Base-by-base conservation (phyloP, 2,113 vertebrate species). In the Dunckerocampus dactyliophorus region DNA sequence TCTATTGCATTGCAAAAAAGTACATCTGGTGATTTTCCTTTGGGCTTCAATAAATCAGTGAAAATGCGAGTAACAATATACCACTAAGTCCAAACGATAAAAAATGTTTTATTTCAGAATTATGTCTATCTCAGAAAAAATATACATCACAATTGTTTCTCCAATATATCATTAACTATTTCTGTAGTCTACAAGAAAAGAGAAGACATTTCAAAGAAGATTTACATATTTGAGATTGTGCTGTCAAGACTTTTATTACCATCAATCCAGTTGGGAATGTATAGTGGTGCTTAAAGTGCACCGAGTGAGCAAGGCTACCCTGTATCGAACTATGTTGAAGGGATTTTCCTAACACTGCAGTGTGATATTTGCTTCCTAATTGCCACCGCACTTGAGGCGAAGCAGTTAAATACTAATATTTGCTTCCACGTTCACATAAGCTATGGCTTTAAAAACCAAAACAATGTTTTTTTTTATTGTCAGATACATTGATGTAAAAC, bases 191-290 rank as follows among this genome's bases (percentile, higher is more conserved):
- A 51, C 12, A 24, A 34, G 11, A 62, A 46, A 53, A 28, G n/a
- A 49, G 1, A 37, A 54, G 7, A n/a, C 12, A 20, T 62, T 69
- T 56, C 20, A 37, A 47, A 14, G 16, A 47, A 65, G 45, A 56
- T 59, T n/a, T 55, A 43, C 39, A 12, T 14, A 43, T 43, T 43
- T 43, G 12, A 14, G 13, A 43, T 43, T 43, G 39, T 55, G 2
- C 51, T 19, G 8, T 39, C 47, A 17, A 17, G 24, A 28, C 22
- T 53, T 15, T 14, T 53, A 4, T 9, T 28, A 53, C 22, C 14
- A 1, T 10, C 8, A 31, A 14, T 13, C 24, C 9, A 16, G 8
- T 31, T 31, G 15, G 39, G 39, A 43, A 28, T 55, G 6, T 11
- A 62, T 59, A 69, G 46, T 46, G 11, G 6, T 31, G 51, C 17